phyloP scores from a whole-genome alignment of 1,140 invertebrate genomes.

The Hylaeus volcanicus region DNA sequence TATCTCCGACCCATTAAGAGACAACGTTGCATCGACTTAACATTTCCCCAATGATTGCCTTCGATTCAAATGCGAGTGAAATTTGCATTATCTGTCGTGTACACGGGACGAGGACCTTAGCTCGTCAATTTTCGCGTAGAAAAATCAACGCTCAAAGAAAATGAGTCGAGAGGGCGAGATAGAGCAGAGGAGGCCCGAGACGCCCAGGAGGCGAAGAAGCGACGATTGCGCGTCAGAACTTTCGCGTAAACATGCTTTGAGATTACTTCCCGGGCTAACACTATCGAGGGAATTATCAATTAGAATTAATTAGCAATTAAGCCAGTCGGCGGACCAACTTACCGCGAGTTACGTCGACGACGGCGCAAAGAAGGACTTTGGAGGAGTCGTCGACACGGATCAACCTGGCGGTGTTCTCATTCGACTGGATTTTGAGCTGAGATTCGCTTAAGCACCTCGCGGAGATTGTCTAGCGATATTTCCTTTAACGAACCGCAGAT shows the following conservation, averaged over 20 bases:
- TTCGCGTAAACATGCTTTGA: constrained; percentile 65
- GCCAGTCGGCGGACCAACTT: constrained; percentile 60
- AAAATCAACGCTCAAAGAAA: constrained; percentile 24
- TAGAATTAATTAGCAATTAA: constrained; percentile 72
- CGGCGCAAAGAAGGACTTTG: constrained; percentile 20
- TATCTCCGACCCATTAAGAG: neutral
- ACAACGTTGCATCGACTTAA: no score
- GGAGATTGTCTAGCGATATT: constrained; percentile 38
- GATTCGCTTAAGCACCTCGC: constrained; percentile 20
- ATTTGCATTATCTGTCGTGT: neutral
- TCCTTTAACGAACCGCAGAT: neutral
- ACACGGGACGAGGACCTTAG: neutral
- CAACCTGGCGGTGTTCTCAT: constrained; percentile 28
- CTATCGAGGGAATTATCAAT: constrained; percentile 66
- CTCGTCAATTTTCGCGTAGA: constrained; percentile 3
- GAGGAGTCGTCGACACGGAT: constrained; percentile 40
- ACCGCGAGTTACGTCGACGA: constrained; percentile 51
- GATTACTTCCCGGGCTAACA: constrained; percentile 59
- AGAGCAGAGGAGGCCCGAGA: constrained; percentile 32
- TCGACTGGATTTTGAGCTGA: constrained; percentile 42
- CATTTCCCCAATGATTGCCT: neutral
- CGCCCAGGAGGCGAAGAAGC: constrained; percentile 38
- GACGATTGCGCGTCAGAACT: constrained; percentile 52
- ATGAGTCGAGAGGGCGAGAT: neutral
- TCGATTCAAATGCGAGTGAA: no score